phyloP scores from a whole-genome alignment of 1,140 invertebrate species.

The Pantala flavescens region DNA sequence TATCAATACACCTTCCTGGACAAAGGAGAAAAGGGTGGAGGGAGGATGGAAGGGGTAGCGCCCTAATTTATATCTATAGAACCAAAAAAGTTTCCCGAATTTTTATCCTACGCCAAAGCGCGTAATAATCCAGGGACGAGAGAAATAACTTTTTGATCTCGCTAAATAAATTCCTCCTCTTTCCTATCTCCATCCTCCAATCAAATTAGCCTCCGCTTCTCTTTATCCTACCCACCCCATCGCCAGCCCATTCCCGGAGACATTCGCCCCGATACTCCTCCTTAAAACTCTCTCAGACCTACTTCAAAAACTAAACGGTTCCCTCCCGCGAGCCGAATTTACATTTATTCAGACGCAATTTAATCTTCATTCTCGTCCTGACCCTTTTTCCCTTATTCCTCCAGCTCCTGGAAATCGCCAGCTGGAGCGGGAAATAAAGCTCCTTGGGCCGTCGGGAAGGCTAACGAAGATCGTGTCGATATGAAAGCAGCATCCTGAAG shows the following conservation, averaged over 20 bases:
- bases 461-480: neutral
- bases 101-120: neutral
- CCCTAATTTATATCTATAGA: too few species aligned
- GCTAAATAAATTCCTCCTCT: neutral
- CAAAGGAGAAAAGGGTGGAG: too few species aligned
- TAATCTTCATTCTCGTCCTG: neutral
- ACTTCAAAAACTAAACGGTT: neutral
- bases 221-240: neutral
- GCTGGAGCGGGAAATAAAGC: slow-evolving; percentile 8
- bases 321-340: neutral
- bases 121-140: neutral
- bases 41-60: too few species aligned
- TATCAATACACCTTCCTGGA: too few species aligned
- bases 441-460: neutral
- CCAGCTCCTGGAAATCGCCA: neutral
- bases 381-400: neutral
- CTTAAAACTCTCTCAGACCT: neutral
- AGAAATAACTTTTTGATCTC: neutral
- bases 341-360: slow-evolving; percentile 7
- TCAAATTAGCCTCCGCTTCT: neutral
- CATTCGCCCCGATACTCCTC: neutral
- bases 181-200: neutral
- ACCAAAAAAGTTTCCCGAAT: too few species aligned
- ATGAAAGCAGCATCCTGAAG: neutral
- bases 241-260: neutral